Percentiles rank a stretch among this genome's conserved stretches.
These are phyloP conservation scores for Melanostoma scalare DNA, from an alignment of 2,888 invertebrate genomes.

Conservation along the genomic window DNA sequence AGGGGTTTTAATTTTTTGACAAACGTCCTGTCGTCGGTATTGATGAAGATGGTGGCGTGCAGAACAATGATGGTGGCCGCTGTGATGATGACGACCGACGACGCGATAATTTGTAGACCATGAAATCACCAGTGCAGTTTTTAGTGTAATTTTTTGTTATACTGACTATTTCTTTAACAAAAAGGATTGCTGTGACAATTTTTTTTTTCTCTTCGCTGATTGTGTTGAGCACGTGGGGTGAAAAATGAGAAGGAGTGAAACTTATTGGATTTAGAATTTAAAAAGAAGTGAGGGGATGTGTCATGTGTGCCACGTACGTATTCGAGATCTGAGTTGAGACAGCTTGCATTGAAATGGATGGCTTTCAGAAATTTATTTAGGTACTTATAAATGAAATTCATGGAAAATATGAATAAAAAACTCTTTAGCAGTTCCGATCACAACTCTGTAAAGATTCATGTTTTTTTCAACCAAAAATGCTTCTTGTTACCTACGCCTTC, in stretches of 20 bases:
- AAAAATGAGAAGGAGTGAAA: constrained; percentile 54
- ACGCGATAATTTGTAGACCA: constrained; percentile 70
- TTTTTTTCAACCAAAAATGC: no score
- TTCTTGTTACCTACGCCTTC: no score
- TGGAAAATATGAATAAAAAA: no score
- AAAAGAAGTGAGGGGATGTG: neutral
- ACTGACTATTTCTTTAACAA: constrained; percentile 13
- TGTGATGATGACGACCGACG: constrained; percentile 64
- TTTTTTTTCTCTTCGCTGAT: neutral
- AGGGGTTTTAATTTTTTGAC: constrained; percentile 42
- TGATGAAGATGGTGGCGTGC: constrained; percentile 63
- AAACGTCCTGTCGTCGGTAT: constrained; percentile 45
- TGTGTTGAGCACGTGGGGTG: constrained; percentile 20
- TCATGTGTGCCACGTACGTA: no score
- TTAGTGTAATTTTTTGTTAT: constrained; percentile 33
- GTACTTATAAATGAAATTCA: no score
- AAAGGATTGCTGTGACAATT: constrained; percentile 16
- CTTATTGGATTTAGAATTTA: neutral
- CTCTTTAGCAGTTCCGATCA: no score
- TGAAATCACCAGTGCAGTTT: constrained; percentile 61
- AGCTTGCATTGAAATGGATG: constrained; percentile 13
- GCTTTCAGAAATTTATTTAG: no score
- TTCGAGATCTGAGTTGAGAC: neutral
- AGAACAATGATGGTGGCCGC: constrained; percentile 53
- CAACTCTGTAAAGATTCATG: no score